A percentile compares a stretch with the other conserved stretches of the same genome.
These are phyloP conservation scores for Magallana gigas DNA, from an alignment of 1,140 invertebrate genomes.

Conservation along the genomic window DNA sequence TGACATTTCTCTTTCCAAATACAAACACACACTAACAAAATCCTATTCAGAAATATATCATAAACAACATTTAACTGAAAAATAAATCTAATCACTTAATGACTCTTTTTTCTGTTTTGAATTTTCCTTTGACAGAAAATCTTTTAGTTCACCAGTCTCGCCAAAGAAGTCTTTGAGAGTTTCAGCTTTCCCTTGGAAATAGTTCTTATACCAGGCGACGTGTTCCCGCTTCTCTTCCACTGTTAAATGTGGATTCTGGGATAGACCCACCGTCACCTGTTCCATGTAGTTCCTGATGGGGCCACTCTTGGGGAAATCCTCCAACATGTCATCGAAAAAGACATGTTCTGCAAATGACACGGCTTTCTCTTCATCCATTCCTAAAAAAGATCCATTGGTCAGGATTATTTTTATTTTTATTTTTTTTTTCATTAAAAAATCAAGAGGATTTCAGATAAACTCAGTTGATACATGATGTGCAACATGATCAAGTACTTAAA, in stretches of 20 bases:
- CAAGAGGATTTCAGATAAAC: too few relatives aligned
- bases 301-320: constrained; percentile 90
- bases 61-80: too few relatives aligned
- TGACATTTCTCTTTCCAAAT: too few relatives aligned
- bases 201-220: constrained; percentile 94
- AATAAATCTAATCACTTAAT: neutral
- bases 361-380: constrained; percentile 86
- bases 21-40: too few relatives aligned
- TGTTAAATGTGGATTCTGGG: constrained; percentile 95
- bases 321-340: constrained; percentile 92
- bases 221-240: constrained; percentile 93
- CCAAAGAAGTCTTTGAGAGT: constrained; percentile 84
- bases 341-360: constrained; percentile 85
- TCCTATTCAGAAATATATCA: too few relatives aligned
- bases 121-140: neutral
- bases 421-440: too few relatives aligned
- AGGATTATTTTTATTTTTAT: too few relatives aligned
- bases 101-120: neutral
- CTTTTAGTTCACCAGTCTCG: constrained; percentile 49
- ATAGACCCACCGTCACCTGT: constrained; percentile 94
- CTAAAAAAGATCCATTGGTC: constrained; percentile 51
- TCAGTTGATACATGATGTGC: too few relatives aligned
- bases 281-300: constrained; percentile 98
- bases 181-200: constrained; percentile 90
- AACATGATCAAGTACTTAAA: too few relatives aligned